Evolutionary conservation across 2,113 vertebrate genomes (phyloP).

Genomic region (Ophthalmolycus amberensis): DNA sequence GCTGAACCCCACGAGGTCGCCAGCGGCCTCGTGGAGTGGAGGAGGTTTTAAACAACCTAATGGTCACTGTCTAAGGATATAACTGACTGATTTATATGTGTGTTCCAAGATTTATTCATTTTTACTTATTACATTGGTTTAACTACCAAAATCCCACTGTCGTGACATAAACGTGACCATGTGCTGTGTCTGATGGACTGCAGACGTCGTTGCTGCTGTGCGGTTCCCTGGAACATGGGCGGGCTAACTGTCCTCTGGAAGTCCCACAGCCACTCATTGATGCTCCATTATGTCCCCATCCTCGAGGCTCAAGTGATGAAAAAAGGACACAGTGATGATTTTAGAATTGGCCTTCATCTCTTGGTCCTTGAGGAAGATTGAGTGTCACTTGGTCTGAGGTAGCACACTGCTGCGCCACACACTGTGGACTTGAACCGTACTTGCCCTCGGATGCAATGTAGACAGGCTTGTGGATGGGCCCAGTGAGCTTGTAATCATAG

Average conservation of each 20-base stretch:
- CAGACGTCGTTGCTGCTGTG: background rate
- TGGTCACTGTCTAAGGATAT: background rate
- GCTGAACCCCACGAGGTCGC: too few species aligned
- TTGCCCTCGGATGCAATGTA: background rate
- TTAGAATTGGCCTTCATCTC: background rate
- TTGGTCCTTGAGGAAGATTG: slow-evolving; percentile 1
- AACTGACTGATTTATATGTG: background rate
- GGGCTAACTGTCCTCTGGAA: too few species aligned
- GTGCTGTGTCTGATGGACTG: background rate
- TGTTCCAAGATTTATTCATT: background rate
- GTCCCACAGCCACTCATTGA: background rate
- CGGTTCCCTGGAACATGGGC: too few species aligned
- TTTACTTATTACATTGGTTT: background rate
- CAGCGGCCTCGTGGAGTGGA: too few species aligned
- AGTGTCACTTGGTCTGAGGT: background rate
- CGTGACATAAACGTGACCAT: too few species aligned
- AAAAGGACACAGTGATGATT: background rate
- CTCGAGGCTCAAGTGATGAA: slow-evolving; percentile 11
- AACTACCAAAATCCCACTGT: too few species aligned
- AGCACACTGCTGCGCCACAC: background rate
- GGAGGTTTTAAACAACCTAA: background rate
- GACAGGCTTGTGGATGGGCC: background rate
- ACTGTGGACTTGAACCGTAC: background rate
- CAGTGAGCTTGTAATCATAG: background rate
- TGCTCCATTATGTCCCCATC: background rate